Conservation (phyloP, 2,888 invertebrate genomes). For the Brassicogethes aeneus region DNA sequence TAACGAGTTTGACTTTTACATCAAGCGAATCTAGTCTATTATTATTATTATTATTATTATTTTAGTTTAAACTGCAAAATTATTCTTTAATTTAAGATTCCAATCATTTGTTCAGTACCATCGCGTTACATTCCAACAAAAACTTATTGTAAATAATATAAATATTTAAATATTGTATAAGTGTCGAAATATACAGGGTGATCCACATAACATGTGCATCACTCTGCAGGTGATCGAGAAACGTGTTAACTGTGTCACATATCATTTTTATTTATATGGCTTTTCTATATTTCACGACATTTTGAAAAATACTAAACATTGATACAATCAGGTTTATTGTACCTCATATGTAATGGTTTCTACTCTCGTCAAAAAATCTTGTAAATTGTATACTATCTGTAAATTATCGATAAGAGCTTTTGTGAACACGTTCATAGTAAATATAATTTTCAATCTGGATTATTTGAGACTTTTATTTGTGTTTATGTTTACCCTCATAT, state of each 20-base stretch:
- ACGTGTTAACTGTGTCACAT: constrained; percentile 33
- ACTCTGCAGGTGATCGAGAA: constrained; percentile 34
- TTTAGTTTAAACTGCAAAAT: no score
- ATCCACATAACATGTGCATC: no score
- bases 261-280: constrained; percentile 14
- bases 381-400: constrained; percentile 35
- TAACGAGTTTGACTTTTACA: neutral
- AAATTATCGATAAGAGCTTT: constrained; percentile 40
- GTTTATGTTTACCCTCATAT: no score
- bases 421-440: constrained; percentile 41
- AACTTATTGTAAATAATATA: constrained; percentile 22
- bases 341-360: no score
- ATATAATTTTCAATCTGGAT: constrained; percentile 39
- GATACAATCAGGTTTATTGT: no score
- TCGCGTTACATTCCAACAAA: neutral
- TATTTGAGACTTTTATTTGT: no score
- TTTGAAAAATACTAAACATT: no score
- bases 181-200: no score
- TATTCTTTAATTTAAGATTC: no score
- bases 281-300: constrained; percentile 6
- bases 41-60: no score
- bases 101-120: no score
- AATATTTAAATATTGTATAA: constrained; percentile 32
- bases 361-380: constrained; percentile 39
- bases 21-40: constrained; percentile 4